A percentile compares a stretch with the other conserved stretches of the same genome.
phyloP scores from a whole-genome alignment of 2,888 invertebrate species.

The Chymomyza fuscimana region DNA sequence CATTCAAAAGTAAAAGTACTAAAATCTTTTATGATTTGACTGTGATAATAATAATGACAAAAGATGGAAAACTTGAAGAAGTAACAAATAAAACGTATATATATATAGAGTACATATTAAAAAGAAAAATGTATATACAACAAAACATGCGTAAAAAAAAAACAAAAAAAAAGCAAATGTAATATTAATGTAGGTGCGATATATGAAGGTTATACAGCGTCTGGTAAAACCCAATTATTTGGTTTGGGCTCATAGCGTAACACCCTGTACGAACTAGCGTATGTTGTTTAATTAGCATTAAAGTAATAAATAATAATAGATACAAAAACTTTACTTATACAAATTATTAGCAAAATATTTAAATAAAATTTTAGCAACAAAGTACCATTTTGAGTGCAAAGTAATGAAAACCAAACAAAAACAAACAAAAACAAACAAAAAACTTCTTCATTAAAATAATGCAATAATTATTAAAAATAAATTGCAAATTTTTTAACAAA shows the following conservation, averaged over 20 bases:
- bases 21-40: conserved; percentile 80
- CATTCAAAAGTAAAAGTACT: conserved; percentile 76
- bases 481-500: conserved; percentile 23
- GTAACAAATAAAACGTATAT: conserved; percentile 35
- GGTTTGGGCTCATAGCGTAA: conserved; percentile 43
- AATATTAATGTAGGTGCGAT: conserved; percentile 55
- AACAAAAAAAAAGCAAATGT: conserved; percentile 28
- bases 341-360: conserved; percentile 71
- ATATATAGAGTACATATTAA: conserved; percentile 63
- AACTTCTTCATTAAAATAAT: conserved; percentile 40
- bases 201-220: conserved; percentile 40
- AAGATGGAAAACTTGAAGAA: conserved; percentile 29
- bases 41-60: conserved; percentile 79
- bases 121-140: conserved; percentile 49
- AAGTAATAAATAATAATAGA: conserved; percentile 23
- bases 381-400: conserved; percentile 44
- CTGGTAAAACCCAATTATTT: conserved; percentile 9
- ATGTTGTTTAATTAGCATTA: conserved; percentile 49
- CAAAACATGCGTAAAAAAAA: conserved; percentile 18
- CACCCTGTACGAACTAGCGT: conserved; percentile 47
- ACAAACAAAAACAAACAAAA: neutral
- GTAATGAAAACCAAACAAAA: conserved; percentile 15
- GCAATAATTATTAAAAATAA: conserved; percentile 24
- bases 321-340: conserved; percentile 61
- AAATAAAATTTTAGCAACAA: conserved; percentile 65